Evolutionary conservation across 2,113 vertebrate species (phyloP).

Genomic region (Centropus unirufus): DNA sequence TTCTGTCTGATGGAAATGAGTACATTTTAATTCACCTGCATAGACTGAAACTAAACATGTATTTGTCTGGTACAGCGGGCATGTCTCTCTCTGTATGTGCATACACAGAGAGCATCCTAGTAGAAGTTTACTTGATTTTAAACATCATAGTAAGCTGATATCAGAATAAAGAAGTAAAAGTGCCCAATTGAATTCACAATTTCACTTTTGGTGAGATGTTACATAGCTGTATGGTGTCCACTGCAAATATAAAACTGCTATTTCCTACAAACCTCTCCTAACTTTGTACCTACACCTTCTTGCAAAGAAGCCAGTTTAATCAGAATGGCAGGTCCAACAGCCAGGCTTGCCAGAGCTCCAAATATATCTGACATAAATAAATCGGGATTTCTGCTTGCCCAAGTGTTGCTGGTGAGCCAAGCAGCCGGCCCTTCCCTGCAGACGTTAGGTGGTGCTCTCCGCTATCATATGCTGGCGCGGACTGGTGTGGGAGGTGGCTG

Average conservation of each 20-base stretch:
- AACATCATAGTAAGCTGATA: background rate
- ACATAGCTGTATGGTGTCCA: accelerated
- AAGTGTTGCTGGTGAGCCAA: accelerated
- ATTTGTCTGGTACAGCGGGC: background rate
- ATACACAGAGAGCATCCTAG: background rate
- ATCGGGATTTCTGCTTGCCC: background rate
- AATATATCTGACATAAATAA: accelerated
- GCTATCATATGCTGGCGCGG: background rate
- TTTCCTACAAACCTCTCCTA: accelerated
- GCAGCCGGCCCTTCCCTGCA: background rate
- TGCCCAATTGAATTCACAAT: slow-evolving; percentile 37
- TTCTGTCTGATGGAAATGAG: slow-evolving; percentile 49
- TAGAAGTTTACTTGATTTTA: background rate
- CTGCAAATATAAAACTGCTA: background rate
- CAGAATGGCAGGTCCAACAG: background rate
- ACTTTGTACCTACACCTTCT: background rate
- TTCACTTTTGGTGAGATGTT: background rate
- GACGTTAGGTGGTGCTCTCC: slow-evolving; percentile 50
- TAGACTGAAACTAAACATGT: background rate
- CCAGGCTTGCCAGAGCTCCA: background rate
- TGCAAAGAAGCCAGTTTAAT: accelerated
- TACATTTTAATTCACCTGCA: slow-evolving; percentile 48
- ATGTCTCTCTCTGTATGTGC: background rate
- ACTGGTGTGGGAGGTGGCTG: background rate
- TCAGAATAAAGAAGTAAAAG: background rate